These are phyloP conservation scores for Guaruba guarouba DNA, from an alignment of 2,113 vertebrate genomes.

Conservation along the genomic window DNA sequence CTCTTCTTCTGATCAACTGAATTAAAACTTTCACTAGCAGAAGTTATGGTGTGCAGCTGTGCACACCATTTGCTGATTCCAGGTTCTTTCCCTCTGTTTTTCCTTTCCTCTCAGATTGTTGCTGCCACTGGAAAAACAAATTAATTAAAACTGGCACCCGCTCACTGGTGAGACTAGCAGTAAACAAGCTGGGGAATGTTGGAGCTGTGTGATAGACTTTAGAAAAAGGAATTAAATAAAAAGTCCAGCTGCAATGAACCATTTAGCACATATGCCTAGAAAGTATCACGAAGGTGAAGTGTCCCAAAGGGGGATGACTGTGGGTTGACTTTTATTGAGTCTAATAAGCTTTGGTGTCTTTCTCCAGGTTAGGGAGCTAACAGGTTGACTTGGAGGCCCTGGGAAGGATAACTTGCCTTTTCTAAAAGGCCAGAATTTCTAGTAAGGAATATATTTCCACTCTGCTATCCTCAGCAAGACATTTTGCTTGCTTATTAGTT, in stretches of 20 bases:
- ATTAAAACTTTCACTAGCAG: slow-evolving; percentile 60
- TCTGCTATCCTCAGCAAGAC: background rate
- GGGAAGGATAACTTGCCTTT: background rate
- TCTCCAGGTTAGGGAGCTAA: background rate
- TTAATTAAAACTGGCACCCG: slow-evolving; percentile 50
- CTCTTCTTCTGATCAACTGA: slow-evolving; percentile 56
- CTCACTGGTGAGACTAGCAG: slow-evolving; percentile 24
- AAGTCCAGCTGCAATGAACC: slow-evolving; percentile 28
- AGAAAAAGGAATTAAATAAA: slow-evolving; percentile 46
- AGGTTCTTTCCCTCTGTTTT: slow-evolving; percentile 53
- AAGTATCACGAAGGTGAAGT: slow-evolving; percentile 24
- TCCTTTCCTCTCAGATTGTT: slow-evolving; percentile 63
- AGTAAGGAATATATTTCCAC: background rate
- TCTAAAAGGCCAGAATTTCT: background rate
- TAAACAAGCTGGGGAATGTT: slow-evolving; percentile 57
- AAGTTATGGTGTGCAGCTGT: slow-evolving; percentile 68
- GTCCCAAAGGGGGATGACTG: background rate
- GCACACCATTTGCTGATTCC: slow-evolving; percentile 58
- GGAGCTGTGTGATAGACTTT: background rate
- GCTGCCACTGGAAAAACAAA: slow-evolving; percentile 69
- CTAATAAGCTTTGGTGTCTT: slow-evolving; percentile 9
- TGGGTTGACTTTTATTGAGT: slow-evolving; percentile 1
- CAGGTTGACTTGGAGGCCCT: slow-evolving; percentile 6
- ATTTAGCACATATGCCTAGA: slow-evolving; percentile 42
- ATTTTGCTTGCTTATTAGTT: slow-evolving; percentile 8